Conservation (phyloP, 2,113 vertebrate genomes). For the Coptodon bakossiorum region DNA sequence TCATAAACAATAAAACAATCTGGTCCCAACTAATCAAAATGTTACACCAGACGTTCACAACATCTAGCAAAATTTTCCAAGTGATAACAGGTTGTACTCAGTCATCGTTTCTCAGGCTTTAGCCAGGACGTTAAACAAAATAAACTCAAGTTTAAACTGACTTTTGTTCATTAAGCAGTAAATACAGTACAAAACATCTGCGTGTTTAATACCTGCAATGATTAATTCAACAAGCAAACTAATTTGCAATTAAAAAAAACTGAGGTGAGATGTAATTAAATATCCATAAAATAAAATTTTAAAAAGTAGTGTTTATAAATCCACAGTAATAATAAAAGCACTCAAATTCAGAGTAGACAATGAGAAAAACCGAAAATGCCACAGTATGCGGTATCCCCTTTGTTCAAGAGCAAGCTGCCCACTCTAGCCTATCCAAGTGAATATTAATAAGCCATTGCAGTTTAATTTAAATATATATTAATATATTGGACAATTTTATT, state of each 20-base stretch:
- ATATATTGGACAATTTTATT: background rate
- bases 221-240: background rate
- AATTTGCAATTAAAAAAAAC: background rate
- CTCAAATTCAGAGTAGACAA: background rate
- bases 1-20: background rate
- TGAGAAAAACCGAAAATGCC: background rate
- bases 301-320: background rate
- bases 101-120: background rate
- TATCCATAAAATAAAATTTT: background rate
- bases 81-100: background rate
- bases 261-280: background rate
- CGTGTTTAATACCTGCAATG: background rate
- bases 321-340: too few relatives aligned
- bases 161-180: background rate
- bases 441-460: background rate
- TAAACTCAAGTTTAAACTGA: background rate
- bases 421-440: background rate
- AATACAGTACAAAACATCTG: background rate
- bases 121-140: background rate
- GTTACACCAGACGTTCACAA: background rate
- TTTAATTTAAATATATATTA: background rate
- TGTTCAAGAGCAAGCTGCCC: background rate
- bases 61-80: background rate
- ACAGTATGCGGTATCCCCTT: background rate
- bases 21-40: background rate